Evolutionary conservation across 2,797 vertebrate genomes (phyloP).

Genomic region (Silurus aristotelis): DNA sequence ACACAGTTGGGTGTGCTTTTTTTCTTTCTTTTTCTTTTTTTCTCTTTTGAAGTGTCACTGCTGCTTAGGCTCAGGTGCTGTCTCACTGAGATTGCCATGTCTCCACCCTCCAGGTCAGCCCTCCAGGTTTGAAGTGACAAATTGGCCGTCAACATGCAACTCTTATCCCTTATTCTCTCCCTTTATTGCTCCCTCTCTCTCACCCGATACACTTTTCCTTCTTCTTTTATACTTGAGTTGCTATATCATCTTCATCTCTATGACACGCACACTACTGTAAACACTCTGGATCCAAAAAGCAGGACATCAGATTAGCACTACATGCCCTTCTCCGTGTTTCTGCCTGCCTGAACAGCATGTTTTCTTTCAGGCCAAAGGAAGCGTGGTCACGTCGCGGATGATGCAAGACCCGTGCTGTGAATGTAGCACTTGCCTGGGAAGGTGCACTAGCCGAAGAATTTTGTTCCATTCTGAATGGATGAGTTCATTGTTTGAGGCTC

Average conservation of each 20-base stretch:
- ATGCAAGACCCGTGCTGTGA: slow-evolving; percentile 25
- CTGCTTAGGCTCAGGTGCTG: slow-evolving; percentile 48
- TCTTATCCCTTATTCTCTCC: slow-evolving; percentile 27
- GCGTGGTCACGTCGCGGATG: slow-evolving; percentile 24
- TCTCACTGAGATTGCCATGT: slow-evolving; percentile 47
- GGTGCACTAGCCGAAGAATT: slow-evolving; percentile 31
- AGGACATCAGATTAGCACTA: background rate
- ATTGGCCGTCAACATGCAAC: slow-evolving; percentile 55
- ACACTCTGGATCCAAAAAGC: background rate
- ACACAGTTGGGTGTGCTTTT: slow-evolving; percentile 26
- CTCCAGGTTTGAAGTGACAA: slow-evolving; percentile 60
- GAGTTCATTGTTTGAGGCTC: slow-evolving; percentile 33
- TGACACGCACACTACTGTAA: slow-evolving; percentile 6
- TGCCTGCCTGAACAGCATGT: background rate
- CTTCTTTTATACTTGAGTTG: slow-evolving; percentile 26
- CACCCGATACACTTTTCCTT: slow-evolving; percentile 17
- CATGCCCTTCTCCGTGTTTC: slow-evolving; percentile 6
- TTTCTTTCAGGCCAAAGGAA: background rate
- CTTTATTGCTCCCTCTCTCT: slow-evolving; percentile 23
- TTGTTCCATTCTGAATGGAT: slow-evolving; percentile 46
- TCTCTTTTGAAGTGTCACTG: slow-evolving; percentile 52
- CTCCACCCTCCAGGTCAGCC: slow-evolving; percentile 54
- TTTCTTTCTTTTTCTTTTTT: no score
- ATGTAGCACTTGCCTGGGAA: background rate
- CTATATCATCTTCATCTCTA: slow-evolving; percentile 40